These are phyloP conservation scores for Dolichopus griseipennis DNA, from an alignment of 2,888 invertebrate genomes.

Conservation along the genomic window DNA sequence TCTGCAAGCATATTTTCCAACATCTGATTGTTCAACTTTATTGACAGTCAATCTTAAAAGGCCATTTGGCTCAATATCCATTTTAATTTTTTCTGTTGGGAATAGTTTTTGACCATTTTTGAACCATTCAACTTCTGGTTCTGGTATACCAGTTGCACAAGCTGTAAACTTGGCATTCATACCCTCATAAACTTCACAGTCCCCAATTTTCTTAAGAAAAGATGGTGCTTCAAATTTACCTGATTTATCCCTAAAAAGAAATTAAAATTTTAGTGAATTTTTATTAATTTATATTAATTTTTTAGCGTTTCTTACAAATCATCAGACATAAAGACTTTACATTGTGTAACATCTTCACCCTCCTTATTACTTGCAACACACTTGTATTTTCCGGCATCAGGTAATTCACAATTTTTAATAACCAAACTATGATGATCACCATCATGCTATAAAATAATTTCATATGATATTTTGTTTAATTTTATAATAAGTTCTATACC, in stretches of 20 bases:
- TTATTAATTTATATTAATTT: conserved; percentile 9
- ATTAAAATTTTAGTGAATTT: background rate
- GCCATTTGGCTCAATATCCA: conserved; percentile 65
- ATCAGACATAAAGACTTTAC: conserved; percentile 66
- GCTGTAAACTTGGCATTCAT: conserved; percentile 92
- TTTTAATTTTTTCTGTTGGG: conserved; percentile 71
- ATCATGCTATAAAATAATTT: conserved; percentile 47
- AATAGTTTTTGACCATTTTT: conserved; percentile 69
- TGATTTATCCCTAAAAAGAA: background rate
- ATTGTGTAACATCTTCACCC: conserved; percentile 67
- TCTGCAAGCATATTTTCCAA: conserved; percentile 74
- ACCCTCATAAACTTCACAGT: conserved; percentile 75
- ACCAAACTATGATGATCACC: conserved; percentile 72
- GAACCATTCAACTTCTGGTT: conserved; percentile 81
- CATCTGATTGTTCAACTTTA: conserved; percentile 69
- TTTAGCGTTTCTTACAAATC: conserved; percentile 58
- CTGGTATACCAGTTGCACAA: conserved; percentile 77
- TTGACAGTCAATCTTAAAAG: conserved; percentile 72
- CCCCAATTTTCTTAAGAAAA: conserved; percentile 83
- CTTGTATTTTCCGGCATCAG: conserved; percentile 65
- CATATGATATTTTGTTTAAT: background rate
- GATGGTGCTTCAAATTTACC: conserved; percentile 61
- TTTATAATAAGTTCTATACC: conserved; percentile 19
- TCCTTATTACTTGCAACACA: conserved; percentile 73
- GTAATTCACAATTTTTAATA: conserved; percentile 56